Evolutionary conservation across 2,888 invertebrate species (phyloP), one percentile per base, ranked within the genome.

Genomic region (Campoletis raptor): DNA sequence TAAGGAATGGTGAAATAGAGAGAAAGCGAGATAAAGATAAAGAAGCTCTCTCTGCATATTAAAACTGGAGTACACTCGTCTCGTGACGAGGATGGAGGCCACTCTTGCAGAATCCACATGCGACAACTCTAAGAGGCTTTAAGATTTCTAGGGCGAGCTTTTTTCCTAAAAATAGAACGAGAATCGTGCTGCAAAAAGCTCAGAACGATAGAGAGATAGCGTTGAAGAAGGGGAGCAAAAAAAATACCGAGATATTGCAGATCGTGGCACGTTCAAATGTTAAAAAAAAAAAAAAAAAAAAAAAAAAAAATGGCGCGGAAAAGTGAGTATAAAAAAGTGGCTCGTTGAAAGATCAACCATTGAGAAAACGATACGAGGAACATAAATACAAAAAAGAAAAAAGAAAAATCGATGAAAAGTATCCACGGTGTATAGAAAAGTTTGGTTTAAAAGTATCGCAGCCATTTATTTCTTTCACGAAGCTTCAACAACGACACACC

Each of bases 21-120:
- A 81, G 42, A 54, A 30, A 77, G 72, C 54, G 42, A 66, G 15
- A 66, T 36, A 61, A 18, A 70, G 72, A 52, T 76, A 77, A 67
- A 73, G 67, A 81, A 83, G n/a, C 83, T 81, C 86, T 84, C 81
- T 78, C 78, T 73, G 86, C 81, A 84, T 86, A 86, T 81, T 84
- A 84, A 86, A 84, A 86, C 78, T 84, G 81, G 81, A 86, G 81
- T 61, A 64, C 77, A 81, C 86, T 86, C 78, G 78, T 81, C 78
- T 78, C 69, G 73, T 78, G 73, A 84, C 74, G 77, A 79, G 81
- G 72, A 76, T 67, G 37, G 64, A 69, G 77, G 78, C 69, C 64
- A 84, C 84, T 86, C 81, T 79, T 40, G 18, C 83, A 77, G 77
- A 86, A 83, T 86, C 72, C 86, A 86, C 82, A 83, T 42, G 86